Evolutionary conservation across 2,888 invertebrate species (phyloP).

Genomic region (Pilophorus perplexus): DNA sequence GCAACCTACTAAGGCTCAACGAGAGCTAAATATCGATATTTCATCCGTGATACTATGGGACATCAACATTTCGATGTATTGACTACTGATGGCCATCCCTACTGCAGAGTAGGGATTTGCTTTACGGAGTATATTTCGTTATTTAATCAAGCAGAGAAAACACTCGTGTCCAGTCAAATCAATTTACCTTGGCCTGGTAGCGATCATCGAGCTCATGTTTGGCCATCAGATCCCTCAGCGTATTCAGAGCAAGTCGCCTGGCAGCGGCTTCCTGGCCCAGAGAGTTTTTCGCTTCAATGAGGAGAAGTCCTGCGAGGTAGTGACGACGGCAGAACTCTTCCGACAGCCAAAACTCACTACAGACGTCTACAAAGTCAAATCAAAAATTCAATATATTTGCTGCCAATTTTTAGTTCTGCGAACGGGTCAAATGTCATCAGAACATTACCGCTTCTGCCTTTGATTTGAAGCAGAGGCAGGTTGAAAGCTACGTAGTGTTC

Average conservation of each 20-base stretch:
- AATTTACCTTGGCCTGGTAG: conserved; percentile 69
- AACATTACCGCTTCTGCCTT: conserved; percentile 46
- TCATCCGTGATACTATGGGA: too few species aligned
- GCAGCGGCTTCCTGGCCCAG: conserved; percentile 82
- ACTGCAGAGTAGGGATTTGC: too few species aligned
- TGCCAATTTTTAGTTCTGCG: too few species aligned
- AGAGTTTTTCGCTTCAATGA: conserved; percentile 84
- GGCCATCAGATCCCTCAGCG: conserved; percentile 80
- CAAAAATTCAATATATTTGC: too few species aligned
- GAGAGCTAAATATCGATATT: too few species aligned
- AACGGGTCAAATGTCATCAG: too few species aligned
- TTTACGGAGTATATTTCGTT: too few species aligned
- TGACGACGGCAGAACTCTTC: conserved; percentile 89
- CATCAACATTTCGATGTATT: too few species aligned
- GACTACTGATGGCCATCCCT: too few species aligned
- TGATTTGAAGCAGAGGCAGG: conserved; percentile 66
- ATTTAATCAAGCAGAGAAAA: too few species aligned
- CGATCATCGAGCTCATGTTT: conserved; percentile 94
- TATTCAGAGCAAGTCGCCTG: conserved; percentile 73
- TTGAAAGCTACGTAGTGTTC: conserved; percentile 94
- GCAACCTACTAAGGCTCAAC: too few species aligned
- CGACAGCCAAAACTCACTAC: conserved; percentile 61
- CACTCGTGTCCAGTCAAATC: too few species aligned
- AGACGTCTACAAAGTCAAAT: conserved; percentile 24
- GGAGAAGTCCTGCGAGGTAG: conserved; percentile 81